Conservation (phyloP, 2,113 vertebrate species). For the Pituophis catenifer region DNA sequence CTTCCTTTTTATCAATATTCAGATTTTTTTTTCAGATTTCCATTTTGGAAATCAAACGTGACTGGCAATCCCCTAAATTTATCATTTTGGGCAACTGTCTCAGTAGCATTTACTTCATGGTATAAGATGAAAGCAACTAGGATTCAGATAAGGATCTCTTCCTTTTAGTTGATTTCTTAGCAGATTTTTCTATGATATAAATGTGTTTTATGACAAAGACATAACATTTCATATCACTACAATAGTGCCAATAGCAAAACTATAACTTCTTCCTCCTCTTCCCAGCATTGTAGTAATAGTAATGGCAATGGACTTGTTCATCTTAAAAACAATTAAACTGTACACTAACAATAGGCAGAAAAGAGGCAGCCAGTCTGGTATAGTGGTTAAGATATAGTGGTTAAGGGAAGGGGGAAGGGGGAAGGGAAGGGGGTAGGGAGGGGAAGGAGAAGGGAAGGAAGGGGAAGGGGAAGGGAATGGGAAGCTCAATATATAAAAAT, state of each 20-base stretch:
- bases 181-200: neutral
- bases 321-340: neutral
- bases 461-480: too few relatives aligned
- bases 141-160: neutral
- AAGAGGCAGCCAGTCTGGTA: neutral
- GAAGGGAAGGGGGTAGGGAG: neutral
- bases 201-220: neutral
- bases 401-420: neutral
- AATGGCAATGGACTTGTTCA: neutral
- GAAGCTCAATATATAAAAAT: neutral
- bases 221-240: neutral
- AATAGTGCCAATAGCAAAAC: neutral
- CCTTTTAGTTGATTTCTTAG: neutral
- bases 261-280: neutral
- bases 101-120: neutral
- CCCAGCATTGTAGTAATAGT: neutral
- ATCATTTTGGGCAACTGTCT: neutral
- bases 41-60: neutral
- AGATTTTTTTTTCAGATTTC: neutral
- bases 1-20: neutral
- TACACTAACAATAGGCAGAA: neutral
- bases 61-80: neutral
- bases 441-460: neutral
- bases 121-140: neutral
- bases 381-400: neutral